A percentile compares a stretch with the other conserved stretches of the same genome.
Conservation (phyloP, 2,113 vertebrate species). For the Tupaia chinensis region DNA sequence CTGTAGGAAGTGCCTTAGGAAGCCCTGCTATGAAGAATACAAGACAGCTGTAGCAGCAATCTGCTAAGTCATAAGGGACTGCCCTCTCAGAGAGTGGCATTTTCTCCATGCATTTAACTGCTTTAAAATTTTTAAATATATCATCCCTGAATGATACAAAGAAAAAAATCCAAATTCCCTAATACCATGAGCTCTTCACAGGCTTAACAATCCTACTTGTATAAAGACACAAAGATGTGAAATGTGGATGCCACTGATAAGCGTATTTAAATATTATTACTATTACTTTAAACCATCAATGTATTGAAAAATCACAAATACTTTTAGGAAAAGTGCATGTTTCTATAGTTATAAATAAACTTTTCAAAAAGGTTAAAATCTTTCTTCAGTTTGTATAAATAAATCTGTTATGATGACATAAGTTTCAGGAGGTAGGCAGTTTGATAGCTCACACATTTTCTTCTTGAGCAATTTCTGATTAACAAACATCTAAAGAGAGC, state of each 20-base stretch:
- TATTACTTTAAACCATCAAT: not conserved
- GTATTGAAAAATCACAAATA: not conserved
- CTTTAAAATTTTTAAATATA: not conserved
- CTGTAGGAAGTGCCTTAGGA: rapidly evolving
- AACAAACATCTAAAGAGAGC: slow-evolving; percentile 26
- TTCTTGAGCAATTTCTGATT: slow-evolving; percentile 24
- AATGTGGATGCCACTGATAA: not conserved
- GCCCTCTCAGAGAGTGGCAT: not conserved
- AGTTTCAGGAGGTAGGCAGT: not conserved
- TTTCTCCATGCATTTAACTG: not conserved
- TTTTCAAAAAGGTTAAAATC: not conserved
- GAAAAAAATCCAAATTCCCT: not conserved
- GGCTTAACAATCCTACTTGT: not conserved
- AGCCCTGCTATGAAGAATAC: not conserved
- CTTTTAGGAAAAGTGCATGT: not conserved
- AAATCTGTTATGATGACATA: not conserved
- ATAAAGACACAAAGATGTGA: not conserved
- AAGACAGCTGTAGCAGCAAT: rapidly evolving
- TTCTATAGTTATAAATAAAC: not conserved
- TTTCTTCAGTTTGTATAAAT: not conserved
- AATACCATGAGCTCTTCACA: not conserved
- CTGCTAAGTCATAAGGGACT: no score
- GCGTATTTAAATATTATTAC: not conserved
- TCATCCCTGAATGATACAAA: not conserved
- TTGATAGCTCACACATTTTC: slow-evolving; percentile 43